These are phyloP conservation scores for Musca domestica DNA, from an alignment of 1,140 invertebrate species.

Conservation along the genomic window DNA sequence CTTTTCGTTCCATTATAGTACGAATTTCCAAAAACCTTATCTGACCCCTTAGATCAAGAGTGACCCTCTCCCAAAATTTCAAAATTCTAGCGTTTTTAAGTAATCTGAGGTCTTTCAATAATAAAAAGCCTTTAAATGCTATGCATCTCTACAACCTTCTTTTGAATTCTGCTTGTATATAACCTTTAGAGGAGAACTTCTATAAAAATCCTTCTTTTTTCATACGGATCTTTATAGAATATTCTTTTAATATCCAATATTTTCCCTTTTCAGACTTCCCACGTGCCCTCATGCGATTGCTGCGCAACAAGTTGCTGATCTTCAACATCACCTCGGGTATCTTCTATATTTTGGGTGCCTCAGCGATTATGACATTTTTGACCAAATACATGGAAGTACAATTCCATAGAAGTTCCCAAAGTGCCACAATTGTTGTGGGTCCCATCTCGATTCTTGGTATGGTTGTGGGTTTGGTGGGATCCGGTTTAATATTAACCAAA, in stretches of 20 bases:
- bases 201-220: too few relatives aligned
- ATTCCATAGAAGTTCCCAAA: conserved; percentile 63
- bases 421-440: conserved; percentile 63
- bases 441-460: conserved; percentile 59
- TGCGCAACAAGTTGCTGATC: conserved; percentile 62
- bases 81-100: too few relatives aligned
- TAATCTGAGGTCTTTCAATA: too few relatives aligned
- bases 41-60: too few relatives aligned
- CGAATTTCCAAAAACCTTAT: too few relatives aligned
- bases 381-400: conserved; percentile 73
- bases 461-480: conserved; percentile 63
- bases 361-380: conserved; percentile 68
- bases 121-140: too few relatives aligned
- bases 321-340: conserved; percentile 61
- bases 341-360: conserved; percentile 65
- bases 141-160: too few relatives aligned
- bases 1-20: too few relatives aligned
- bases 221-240: neutral
- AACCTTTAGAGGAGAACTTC: too few relatives aligned
- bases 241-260: neutral
- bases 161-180: too few relatives aligned
- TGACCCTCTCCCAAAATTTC: too few relatives aligned
- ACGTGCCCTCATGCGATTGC: conserved; percentile 59
- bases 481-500: conserved; percentile 63
- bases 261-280: conserved; percentile 56